Percentiles rank a stretch among this genome's conserved stretches.
These are phyloP conservation scores for Rotaria socialis DNA, from an alignment of 2,888 invertebrate species.

Conservation along the genomic window DNA sequence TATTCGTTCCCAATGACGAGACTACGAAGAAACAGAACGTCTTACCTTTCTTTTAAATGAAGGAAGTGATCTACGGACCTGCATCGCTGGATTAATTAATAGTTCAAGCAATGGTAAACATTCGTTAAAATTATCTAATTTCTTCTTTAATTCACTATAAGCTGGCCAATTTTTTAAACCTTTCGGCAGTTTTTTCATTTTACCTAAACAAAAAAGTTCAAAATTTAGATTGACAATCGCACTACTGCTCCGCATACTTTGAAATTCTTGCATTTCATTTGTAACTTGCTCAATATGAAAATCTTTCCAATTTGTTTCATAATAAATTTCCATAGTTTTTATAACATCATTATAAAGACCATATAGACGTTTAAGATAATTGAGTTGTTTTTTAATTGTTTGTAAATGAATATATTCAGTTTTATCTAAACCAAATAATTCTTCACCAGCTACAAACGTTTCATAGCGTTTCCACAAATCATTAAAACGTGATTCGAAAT, in stretches of 20 bases:
- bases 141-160: constrained; percentile 61
- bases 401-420: background rate
- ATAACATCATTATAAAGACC: background rate
- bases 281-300: background rate
- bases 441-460: constrained; percentile 88
- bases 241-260: background rate
- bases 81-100: constrained; percentile 96
- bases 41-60: too few species aligned
- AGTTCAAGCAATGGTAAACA: constrained; percentile 89
- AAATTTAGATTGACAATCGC: too few species aligned
- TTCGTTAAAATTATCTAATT: constrained; percentile 83
- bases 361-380: constrained; percentile 27
- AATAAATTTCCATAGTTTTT: background rate
- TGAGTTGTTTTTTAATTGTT: constrained; percentile 4
- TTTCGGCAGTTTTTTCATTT: constrained; percentile 76
- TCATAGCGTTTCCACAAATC: constrained; percentile 89
- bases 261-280: constrained; percentile 28
- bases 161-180: constrained; percentile 87
- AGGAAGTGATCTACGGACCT: constrained; percentile 69
- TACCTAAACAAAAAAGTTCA: constrained; percentile 56
- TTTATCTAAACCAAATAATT: constrained; percentile 78
- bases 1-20: constrained; percentile 78
- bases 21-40: background rate
- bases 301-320: constrained; percentile 31
- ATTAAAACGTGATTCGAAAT: constrained; percentile 76